Evolutionary conservation across 2,113 vertebrate species (phyloP), one percentile per base, ranked within the genome.

Genomic region (Pangasianodon hypophthalmus): DNA sequence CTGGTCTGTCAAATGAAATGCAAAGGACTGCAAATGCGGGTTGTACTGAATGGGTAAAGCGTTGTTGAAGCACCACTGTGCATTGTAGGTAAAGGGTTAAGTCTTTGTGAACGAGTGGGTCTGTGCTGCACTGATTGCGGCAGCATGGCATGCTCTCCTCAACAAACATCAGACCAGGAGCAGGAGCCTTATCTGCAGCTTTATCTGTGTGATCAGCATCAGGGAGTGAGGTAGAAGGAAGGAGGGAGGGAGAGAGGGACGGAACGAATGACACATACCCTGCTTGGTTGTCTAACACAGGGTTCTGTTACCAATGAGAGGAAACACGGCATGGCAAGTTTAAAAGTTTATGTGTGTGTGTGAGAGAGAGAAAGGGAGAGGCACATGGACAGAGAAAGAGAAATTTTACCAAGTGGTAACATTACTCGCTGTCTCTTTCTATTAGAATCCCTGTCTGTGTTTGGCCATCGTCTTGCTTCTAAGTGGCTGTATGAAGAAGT

Each of bases 251-350:
- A 41, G 52, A 77, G 90, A 84, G 84, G 60, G 80, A 14, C 91
- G 94, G 92, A 94, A 93, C 89, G 91, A 93, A 94, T 94, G 93
- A 94, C 94, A 94, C 91, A 94, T 92, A 24, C 92, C 91, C 88
- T 91, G 87, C 88, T 90, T 79, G 87, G 91, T 91, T 90, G 89
- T 92, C 88, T 90, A 90, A 87, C 64, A 7, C 87, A 91, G 92
- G 73, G 90, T 94, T 92, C 90, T 93, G 90, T 94, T 94, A 93
- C 93, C 92, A 91, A 88, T 83, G 71, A 92, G 90, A 87, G 80
- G 79, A 90, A 89, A 84, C 91, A 88, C 52, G 85, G 82, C 48
- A 91, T 86, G 77, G 81, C 91, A 89, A 83, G 85, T 88, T 82
- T 75, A 87, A 86, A 50, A 64, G 69, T 88, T 71, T 77, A 44